Base-by-base conservation (phyloP, 2,888 invertebrate genomes). In the Saturnia japonica region DNA sequence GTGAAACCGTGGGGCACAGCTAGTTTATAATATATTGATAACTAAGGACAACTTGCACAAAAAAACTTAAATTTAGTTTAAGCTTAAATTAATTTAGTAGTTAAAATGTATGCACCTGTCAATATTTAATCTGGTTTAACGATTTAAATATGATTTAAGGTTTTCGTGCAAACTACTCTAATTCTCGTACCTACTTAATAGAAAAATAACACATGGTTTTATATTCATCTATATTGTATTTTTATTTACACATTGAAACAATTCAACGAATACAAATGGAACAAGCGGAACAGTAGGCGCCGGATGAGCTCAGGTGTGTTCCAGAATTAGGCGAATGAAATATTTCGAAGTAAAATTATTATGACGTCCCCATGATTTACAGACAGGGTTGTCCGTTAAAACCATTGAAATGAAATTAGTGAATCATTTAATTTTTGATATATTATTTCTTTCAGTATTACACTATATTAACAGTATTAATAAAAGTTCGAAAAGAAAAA, bases 281-380 rank as follows among this genome's bases (percentile, higher is more conserved):
- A 60, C 57, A 25, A 28, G 14, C 57, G 12, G 57, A 60, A 28
- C 57, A 60, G 16, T 64, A 19, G 64, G 43, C 60, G 34, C 67
- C 70, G 72, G 66, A 45, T 62, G 57, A 72, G 73, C 79, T 76
- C 83, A 82, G 82, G 82, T 82, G 83, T 71, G 76, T 72, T 73
- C 71, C 68, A 74, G 78, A 78, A 80, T 81, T 80, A 81, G 78
- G 76, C 73, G 77, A 77, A 72, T 73, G 75, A 74, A 77, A 68
- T 64, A 68, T 69, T 67, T 76, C 73, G 76, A 71, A 70, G 77
- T 75, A 75, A 80, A 85, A 84, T 85, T 85, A 85, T 84, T 85
- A 85, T 83, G 84, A 83, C 83, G 77, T 77, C 74, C 71, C 72
- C 74, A 76, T 86, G 87, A 86, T 85, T 86, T 86, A 86, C 80